These are phyloP conservation scores for Onychomys leucogaster DNA, from an alignment of 2,797 vertebrate species.

Conservation along the genomic window DNA sequence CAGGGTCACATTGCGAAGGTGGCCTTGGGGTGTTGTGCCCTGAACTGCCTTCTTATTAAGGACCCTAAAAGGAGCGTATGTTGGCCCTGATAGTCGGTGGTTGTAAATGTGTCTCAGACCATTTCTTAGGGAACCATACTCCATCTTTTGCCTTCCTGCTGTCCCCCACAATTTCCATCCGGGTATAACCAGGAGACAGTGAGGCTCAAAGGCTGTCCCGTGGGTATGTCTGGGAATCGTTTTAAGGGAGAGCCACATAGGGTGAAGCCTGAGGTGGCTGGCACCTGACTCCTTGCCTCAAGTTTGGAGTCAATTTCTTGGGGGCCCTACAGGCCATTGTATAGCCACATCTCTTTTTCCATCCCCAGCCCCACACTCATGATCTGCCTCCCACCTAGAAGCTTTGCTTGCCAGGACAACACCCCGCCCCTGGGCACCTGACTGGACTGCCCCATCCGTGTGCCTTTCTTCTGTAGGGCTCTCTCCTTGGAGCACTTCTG, in stretches of 20 bases:
- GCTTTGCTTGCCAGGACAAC: fast-evolving
- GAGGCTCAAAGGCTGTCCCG: neutral
- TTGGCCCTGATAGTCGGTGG: neutral
- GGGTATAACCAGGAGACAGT: neutral
- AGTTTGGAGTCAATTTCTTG: neutral
- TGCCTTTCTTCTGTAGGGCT: too few relatives aligned
- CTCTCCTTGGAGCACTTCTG: neutral
- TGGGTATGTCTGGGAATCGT: neutral
- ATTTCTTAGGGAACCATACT: neutral
- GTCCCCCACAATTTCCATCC: neutral
- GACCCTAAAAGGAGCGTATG: neutral
- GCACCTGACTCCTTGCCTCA: neutral
- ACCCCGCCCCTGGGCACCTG: neutral
- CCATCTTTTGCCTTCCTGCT: neutral
- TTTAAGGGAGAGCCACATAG: neutral
- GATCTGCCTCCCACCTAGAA: neutral
- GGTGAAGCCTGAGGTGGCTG: neutral
- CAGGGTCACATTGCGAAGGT: neutral
- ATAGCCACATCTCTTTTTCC: neutral
- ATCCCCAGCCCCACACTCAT: too few relatives aligned
- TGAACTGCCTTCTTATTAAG: neutral
- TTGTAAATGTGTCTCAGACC: neutral
- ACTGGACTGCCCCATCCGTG: neutral
- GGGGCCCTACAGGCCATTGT: neutral
- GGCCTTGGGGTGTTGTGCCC: neutral